phyloP scores from a whole-genome alignment of 2,797 vertebrate species.

The Sphenodon punctatus region DNA sequence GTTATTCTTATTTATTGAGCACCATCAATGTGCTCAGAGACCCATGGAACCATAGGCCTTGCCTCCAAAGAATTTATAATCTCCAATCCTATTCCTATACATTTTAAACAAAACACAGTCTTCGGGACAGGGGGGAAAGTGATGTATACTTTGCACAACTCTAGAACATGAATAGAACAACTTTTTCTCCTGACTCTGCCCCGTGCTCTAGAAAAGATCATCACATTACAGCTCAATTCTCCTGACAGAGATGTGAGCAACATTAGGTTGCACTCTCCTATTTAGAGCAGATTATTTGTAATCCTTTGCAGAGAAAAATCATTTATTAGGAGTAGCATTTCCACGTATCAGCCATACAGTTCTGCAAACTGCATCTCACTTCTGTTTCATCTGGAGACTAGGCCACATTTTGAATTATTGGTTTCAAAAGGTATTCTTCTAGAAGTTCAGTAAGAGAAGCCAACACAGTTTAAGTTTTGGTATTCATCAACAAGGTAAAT shows the following conservation, averaged over 20 bases:
- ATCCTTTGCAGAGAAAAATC: background rate
- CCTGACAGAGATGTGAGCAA: background rate
- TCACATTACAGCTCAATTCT: background rate
- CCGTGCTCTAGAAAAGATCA: background rate
- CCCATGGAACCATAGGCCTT: background rate
- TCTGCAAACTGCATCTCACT: background rate
- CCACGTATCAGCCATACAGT: background rate
- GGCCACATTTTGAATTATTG: background rate
- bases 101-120: too few relatives aligned
- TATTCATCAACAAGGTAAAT: background rate
- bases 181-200: background rate
- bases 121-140: background rate
- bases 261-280: background rate
- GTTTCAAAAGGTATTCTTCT: background rate
- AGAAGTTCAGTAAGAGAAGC: background rate
- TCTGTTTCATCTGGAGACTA: background rate
- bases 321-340: background rate
- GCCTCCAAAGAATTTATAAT: background rate
- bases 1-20: rapidly evolving
- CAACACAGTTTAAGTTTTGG: background rate
- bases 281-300: background rate
- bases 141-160: background rate
- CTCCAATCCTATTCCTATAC: rapidly evolving
- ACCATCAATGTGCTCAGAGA: background rate
- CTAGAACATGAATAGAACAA: background rate